These are phyloP conservation scores for Gobiocypris rarus DNA, from an alignment of 2,113 vertebrate species.

Conservation along the genomic window DNA sequence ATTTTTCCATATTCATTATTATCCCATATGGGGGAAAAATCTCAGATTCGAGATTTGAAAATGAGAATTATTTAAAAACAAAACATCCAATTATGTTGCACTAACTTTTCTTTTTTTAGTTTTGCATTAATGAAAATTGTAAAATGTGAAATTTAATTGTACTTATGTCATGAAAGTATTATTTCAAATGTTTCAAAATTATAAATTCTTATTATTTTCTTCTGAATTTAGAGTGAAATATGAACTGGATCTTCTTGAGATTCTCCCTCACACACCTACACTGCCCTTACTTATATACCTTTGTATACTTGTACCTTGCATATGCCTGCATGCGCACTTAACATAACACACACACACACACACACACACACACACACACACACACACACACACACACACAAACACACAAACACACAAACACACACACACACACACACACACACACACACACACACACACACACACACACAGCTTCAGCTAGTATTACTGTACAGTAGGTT, in stretches of 20 bases:
- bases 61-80: not conserved
- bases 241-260: not conserved
- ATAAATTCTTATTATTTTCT: not conserved
- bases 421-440: no score
- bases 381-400: no score
- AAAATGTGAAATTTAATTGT: not conserved
- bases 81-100: not conserved
- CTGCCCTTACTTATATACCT: no score
- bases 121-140: no score
- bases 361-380: no score
- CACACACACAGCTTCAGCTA: not conserved
- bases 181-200: not conserved
- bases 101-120: not conserved
- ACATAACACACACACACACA: no score
- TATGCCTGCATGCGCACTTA: no score
- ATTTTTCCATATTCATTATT: no score
- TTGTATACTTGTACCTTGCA: no score
- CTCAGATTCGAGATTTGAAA: not conserved
- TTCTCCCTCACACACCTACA: not conserved
- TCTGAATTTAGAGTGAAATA: not conserved
- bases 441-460: no score
- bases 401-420: no score
- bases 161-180: not conserved
- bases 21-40: not conserved
- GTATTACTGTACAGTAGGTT: slow-evolving; percentile 1